phyloP scores from a whole-genome alignment of 2,888 invertebrate species.

The Drosophila subquinaria region DNA sequence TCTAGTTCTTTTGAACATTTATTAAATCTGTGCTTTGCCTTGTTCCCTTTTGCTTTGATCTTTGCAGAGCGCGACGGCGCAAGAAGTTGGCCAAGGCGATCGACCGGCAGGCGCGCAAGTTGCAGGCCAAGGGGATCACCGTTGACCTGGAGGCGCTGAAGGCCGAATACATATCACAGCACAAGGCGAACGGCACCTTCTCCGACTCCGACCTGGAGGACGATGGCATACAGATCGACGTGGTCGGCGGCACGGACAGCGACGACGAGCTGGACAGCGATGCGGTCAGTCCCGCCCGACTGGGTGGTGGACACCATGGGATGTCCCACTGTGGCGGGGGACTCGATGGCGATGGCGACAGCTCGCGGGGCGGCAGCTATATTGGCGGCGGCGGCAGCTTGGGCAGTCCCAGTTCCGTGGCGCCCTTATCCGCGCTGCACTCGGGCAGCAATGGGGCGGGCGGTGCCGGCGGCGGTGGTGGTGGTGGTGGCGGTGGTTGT shows the following conservation, averaged over 20 bases:
- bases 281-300: constrained; percentile 85
- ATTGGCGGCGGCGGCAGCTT: constrained; percentile 71
- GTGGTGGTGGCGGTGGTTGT: constrained; percentile 7
- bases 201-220: constrained; percentile 89
- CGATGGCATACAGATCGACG: constrained; percentile 92
- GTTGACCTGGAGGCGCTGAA: constrained; percentile 94
- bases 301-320: constrained; percentile 57
- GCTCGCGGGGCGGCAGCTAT: constrained; percentile 71
- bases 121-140: constrained; percentile 95
- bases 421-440: constrained; percentile 46
- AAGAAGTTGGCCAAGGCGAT: constrained; percentile 96
- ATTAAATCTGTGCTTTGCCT: not conserved
- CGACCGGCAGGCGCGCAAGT: constrained; percentile 96
- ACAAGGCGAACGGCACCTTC: constrained; percentile 87
- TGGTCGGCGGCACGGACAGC: constrained; percentile 92
- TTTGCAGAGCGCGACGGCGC: constrained; percentile 91
- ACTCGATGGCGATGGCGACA: constrained; percentile 64
- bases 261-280: constrained; percentile 87
- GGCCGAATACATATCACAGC: constrained; percentile 93
- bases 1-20: not conserved
- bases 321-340: constrained; percentile 53
- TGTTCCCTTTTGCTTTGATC: not conserved
- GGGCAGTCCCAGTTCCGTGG: constrained; percentile 70
- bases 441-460: constrained; percentile 53
- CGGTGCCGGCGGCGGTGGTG: constrained; percentile 3